Percentiles rank a stretch among this genome's conserved stretches.
Evolutionary conservation across 2,113 vertebrate genomes (phyloP).

Genomic region (Ailurus styani): DNA sequence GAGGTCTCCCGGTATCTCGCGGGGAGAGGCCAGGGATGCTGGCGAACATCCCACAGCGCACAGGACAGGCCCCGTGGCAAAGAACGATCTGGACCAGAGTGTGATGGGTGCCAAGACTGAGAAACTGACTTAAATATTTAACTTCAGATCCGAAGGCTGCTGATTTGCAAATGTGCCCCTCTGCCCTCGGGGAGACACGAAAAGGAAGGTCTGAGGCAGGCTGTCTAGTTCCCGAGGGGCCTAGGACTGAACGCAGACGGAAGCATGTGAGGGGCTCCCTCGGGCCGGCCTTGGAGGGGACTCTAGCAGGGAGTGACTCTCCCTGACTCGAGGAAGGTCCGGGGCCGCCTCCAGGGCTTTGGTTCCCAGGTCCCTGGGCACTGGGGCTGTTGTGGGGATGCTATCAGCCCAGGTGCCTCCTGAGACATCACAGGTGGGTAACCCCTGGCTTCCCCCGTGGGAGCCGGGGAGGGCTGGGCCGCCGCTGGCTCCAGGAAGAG

Average conservation of each 20-base stretch:
- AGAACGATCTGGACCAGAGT: not conserved
- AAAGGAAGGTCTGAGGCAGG: not conserved
- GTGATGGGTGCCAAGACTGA: not conserved
- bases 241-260: no score
- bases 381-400: not conserved
- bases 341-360: not conserved
- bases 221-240: not conserved
- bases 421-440: not conserved
- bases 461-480: rapidly evolving
- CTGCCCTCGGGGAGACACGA: not conserved
- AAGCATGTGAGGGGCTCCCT: not conserved
- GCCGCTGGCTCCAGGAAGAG: not conserved
- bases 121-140: not conserved
- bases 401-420: no score
- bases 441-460: not conserved
- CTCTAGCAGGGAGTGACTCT: not conserved
- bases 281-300: not conserved
- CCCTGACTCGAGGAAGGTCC: not conserved
- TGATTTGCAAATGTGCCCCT: not conserved
- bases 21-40: not conserved
- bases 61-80: not conserved
- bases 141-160: not conserved
- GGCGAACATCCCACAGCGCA: not conserved
- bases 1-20: no score
- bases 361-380: not conserved